These are phyloP conservation scores for Dromaius novaehollandiae DNA, from an alignment of 2,113 vertebrate genomes.

Conservation along the genomic window DNA sequence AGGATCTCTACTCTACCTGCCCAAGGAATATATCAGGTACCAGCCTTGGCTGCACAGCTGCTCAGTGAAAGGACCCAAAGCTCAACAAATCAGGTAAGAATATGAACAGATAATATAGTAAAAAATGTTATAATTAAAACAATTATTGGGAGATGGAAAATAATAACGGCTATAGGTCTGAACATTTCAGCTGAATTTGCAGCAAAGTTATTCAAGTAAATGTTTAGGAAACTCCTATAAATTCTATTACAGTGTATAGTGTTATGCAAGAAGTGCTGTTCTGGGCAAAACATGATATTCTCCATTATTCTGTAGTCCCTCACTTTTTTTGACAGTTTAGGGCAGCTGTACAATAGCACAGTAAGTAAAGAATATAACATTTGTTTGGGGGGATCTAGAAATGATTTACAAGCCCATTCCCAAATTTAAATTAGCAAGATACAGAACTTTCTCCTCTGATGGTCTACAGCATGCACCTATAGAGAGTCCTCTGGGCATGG, in stretches of 20 bases:
- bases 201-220: neutral
- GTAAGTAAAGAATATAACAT: conserved; percentile 12
- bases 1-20: neutral
- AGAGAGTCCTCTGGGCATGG: neutral
- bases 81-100: conserved; percentile 74
- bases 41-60: conserved; percentile 55
- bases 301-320: neutral
- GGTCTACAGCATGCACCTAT: neutral
- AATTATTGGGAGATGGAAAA: rapidly evolving
- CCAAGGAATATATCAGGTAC: conserved; percentile 60
- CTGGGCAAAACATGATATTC: neutral
- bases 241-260: neutral
- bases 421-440: neutral
- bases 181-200: neutral
- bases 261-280: neutral
- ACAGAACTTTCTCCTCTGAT: neutral
- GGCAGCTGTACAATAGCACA: neutral
- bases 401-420: neutral
- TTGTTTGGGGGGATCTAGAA: neutral
- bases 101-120: neutral
- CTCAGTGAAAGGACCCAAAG: conserved; percentile 69
- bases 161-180: neutral
- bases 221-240: neutral
- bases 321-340: neutral
- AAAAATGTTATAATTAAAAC: neutral